A percentile compares a stretch with the other conserved stretches of the same genome.
Evolutionary conservation across 2,888 invertebrate species (phyloP).

Genomic region (Podotricha telesiphe): DNA sequence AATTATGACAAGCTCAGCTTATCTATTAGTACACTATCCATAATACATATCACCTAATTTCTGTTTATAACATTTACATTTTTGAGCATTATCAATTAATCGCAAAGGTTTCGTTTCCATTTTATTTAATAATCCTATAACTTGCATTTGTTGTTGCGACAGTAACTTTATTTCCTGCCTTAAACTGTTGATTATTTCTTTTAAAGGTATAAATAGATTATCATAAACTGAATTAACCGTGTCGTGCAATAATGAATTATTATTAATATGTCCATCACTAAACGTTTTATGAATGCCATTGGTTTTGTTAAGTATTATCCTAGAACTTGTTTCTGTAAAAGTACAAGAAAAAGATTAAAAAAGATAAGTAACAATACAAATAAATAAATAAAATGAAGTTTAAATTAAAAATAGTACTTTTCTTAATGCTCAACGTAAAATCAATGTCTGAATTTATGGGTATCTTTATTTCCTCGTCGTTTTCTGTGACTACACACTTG

Average conservation of each 20-base stretch:
- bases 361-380: too few species aligned
- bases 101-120: slow-evolving; percentile 47
- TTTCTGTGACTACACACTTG: slow-evolving; percentile 52
- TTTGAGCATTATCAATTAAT: slow-evolving; percentile 49
- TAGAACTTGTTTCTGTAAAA: slow-evolving; percentile 9
- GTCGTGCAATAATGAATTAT: slow-evolving; percentile 36
- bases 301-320: background rate
- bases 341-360: background rate
- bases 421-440: slow-evolving; percentile 54
- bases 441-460: slow-evolving; percentile 58
- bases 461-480: slow-evolving; percentile 55
- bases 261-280: slow-evolving; percentile 4
- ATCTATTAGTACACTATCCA: background rate
- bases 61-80: slow-evolving; percentile 52
- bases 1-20: background rate
- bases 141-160: slow-evolving; percentile 52
- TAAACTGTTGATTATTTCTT: slow-evolving; percentile 58
- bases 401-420: slow-evolving; percentile 17
- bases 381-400: background rate
- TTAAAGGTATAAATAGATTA: slow-evolving; percentile 65
- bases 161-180: slow-evolving; percentile 61
- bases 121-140: slow-evolving; percentile 51
- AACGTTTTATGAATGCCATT: slow-evolving; percentile 7
- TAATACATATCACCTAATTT: slow-evolving; percentile 4
- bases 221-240: slow-evolving; percentile 46